These are phyloP conservation scores for Erythrocercus mccallii DNA, from an alignment of 2,113 vertebrate genomes.

Conservation along the genomic window DNA sequence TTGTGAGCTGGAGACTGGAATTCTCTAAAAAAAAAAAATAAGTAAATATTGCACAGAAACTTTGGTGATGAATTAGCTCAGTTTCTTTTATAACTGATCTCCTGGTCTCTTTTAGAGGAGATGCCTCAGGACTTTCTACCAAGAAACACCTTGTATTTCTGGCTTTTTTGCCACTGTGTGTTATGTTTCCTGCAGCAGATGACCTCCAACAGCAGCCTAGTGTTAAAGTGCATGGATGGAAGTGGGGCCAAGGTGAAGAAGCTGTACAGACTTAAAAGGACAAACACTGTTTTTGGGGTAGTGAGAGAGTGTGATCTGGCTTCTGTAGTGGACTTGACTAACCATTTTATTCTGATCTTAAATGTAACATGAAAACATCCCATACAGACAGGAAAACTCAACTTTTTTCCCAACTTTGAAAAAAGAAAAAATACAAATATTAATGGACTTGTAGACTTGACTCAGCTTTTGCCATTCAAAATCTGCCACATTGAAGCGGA, in stretches of 20 bases:
- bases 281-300: neutral
- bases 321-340: neutral
- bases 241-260: neutral
- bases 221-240: neutral
- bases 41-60: neutral
- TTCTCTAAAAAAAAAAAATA: neutral
- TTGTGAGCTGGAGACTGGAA: neutral
- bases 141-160: neutral
- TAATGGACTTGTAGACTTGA: neutral
- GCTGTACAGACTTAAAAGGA: neutral
- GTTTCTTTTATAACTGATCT: neutral
- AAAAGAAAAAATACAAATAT: neutral
- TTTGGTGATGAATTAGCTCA: neutral
- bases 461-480: neutral
- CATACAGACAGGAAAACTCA: neutral
- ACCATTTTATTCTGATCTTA: neutral
- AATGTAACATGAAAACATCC: neutral
- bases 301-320: neutral
- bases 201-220: neutral
- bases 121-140: neutral
- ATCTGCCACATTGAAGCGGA: neutral
- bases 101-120: neutral
- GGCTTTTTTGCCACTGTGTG: neutral
- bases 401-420: neutral
- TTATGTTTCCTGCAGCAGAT: neutral